phyloP scores from a whole-genome alignment of 2,888 invertebrate genomes.

The Lumbricus terrestris region DNA sequence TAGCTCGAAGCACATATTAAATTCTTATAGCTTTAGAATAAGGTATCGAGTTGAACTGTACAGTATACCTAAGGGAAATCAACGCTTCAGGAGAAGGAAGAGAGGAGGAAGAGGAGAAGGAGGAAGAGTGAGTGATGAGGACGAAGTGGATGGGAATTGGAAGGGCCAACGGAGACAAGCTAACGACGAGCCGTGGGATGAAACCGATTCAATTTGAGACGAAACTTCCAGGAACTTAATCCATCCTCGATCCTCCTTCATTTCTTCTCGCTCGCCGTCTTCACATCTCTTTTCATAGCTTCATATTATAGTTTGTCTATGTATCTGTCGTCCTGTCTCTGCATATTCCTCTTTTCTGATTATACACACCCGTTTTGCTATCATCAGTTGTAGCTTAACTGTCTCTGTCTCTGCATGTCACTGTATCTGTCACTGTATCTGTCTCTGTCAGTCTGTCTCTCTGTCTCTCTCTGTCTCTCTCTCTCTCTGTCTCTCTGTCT shows the following conservation, averaged over 20 bases:
- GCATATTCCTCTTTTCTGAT: too few relatives aligned
- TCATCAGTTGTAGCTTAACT: too few relatives aligned
- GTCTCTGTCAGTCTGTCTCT: too few relatives aligned
- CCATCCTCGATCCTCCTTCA: not conserved
- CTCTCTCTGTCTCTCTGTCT: too few relatives aligned
- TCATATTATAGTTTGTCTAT: too few relatives aligned
- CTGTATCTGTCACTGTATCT: too few relatives aligned
- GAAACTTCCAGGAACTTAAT: not conserved
- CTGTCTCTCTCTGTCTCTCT: too few relatives aligned
- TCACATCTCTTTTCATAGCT: too few relatives aligned
- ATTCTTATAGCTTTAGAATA: not conserved
- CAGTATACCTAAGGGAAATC: not conserved
- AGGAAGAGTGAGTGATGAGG: not conserved
- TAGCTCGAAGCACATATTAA: not conserved
- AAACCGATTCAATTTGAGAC: not conserved
- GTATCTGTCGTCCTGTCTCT: too few relatives aligned
- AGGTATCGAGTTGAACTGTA: not conserved
- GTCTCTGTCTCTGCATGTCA: too few relatives aligned
- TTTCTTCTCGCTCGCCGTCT: not conserved
- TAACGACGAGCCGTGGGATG: not conserved
- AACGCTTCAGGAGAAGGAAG: not conserved
- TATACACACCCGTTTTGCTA: too few relatives aligned
- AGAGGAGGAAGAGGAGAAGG: too few relatives aligned
- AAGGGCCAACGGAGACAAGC: not conserved
- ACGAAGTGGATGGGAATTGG: not conserved